Evolutionary conservation across 2,113 vertebrate genomes (phyloP).

Genomic region (Ovibos moschatus): DNA sequence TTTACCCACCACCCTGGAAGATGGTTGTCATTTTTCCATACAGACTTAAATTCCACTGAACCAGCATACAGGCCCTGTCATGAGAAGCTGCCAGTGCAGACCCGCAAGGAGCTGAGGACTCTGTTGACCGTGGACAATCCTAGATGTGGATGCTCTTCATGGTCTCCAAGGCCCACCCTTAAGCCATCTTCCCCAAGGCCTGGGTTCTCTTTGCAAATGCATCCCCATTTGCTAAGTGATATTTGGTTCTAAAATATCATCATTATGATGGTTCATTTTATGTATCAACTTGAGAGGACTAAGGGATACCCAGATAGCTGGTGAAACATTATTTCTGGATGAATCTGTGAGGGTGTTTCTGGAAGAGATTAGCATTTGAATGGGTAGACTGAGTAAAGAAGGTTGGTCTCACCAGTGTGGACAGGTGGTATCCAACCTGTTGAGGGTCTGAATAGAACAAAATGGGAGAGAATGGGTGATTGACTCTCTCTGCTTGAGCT

Average conservation of each 20-base stretch:
- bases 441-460: background rate
- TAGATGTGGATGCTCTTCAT: no score
- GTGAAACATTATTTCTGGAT: background rate
- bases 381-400: background rate
- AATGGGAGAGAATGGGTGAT: background rate
- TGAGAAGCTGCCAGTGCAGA: no score
- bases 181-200: background rate
- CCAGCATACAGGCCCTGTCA: background rate
- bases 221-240: background rate
- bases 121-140: background rate
- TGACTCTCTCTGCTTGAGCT: background rate
- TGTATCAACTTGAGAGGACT: background rate
- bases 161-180: background rate
- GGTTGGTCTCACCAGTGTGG: background rate
- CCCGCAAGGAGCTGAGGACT: background rate
- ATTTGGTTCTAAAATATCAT: background rate
- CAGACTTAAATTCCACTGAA: background rate
- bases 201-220: background rate
- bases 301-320: background rate
- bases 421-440: background rate
- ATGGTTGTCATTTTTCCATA: background rate
- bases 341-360: background rate
- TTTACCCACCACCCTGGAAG: background rate
- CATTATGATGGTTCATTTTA: background rate
- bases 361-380: background rate